Conservation (phyloP, 2,797 vertebrate species). For the Coracias cyanogaster region DNA sequence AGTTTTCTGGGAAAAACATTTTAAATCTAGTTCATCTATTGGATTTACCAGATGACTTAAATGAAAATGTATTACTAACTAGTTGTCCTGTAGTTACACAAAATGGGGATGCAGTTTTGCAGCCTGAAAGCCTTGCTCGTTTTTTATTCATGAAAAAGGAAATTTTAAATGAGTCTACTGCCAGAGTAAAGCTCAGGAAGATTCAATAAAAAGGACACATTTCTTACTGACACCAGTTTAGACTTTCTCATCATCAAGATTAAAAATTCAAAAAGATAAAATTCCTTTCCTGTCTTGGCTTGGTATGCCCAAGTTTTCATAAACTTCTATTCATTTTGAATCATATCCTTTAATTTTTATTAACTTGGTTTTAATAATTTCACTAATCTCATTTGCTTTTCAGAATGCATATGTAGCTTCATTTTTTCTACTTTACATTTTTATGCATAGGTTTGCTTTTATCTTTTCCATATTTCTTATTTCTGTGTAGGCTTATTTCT, state of each 20-base stretch:
- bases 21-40: neutral
- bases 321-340: neutral
- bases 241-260: neutral
- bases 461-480: neutral
- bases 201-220: neutral
- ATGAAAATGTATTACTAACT: neutral
- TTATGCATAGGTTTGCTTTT: neutral
- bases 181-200: neutral
- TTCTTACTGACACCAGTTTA: neutral
- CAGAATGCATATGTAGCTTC: neutral
- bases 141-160: neutral
- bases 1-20: neutral
- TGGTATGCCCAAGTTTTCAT: neutral
- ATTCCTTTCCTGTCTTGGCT: neutral
- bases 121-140: neutral
- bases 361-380: neutral
- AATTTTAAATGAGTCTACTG: neutral
- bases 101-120: neutral
- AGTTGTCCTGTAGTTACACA: neutral
- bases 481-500: neutral
- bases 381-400: neutral
- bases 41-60: neutral
- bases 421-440: neutral
- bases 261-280: neutral
- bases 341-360: neutral